Evolutionary conservation across 2,113 vertebrate genomes (phyloP).

Genomic region (Forbesichthys agassizii): DNA sequence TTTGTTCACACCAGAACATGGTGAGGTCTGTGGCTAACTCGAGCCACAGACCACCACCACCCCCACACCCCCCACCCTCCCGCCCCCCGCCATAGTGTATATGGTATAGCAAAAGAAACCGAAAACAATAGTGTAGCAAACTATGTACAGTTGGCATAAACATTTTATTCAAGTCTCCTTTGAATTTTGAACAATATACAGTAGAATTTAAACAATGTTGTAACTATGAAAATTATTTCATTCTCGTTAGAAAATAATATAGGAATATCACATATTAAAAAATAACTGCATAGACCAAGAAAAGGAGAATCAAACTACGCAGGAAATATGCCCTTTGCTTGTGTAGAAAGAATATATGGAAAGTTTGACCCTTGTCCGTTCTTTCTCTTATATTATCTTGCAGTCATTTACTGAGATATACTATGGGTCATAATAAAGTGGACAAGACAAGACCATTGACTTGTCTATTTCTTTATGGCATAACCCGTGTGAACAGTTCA

Average conservation of each 20-base stretch:
- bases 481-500: constrained; percentile 17
- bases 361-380: constrained; percentile 25
- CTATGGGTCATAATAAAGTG: neutral
- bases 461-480: constrained; percentile 1
- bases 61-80: no score
- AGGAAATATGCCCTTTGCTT: constrained; percentile 36
- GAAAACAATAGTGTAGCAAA: neutral
- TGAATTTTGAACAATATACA: constrained; percentile 55
- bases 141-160: constrained; percentile 11
- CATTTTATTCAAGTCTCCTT: constrained; percentile 65
- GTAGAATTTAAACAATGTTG: constrained; percentile 51
- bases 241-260: constrained; percentile 58
- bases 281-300: constrained; percentile 66
- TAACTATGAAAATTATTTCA: constrained; percentile 37
- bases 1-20: no score
- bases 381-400: constrained; percentile 13
- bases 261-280: constrained; percentile 46
- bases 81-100: no score
- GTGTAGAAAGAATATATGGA: constrained; percentile 27
- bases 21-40: no score
- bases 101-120: no score
- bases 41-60: no score
- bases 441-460: neutral
- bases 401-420: constrained; percentile 14
- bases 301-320: constrained; percentile 40